Percentiles rank a stretch among this genome's conserved stretches.
Conservation (phyloP, 2,113 vertebrate species). For the Caranx melampygus region DNA sequence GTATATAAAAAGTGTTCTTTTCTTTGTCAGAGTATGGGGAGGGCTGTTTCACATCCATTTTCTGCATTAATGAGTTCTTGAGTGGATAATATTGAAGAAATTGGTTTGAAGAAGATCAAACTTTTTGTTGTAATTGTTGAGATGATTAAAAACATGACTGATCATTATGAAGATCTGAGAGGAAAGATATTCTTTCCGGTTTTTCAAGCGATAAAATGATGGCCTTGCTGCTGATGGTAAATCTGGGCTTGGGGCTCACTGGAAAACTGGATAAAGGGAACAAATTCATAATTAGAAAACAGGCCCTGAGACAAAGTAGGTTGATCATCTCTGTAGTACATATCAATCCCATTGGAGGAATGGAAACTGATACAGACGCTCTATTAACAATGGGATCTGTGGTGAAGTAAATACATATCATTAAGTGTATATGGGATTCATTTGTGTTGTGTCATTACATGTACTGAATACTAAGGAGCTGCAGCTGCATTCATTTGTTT, state of each 20-base stretch:
- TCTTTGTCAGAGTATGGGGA: neutral
- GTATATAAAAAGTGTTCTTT: neutral
- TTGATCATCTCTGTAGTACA: neutral
- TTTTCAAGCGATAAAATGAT: neutral
- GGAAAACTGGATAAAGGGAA: no score
- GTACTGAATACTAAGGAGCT: neutral
- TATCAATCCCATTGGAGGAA: neutral
- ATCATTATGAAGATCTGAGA: neutral
- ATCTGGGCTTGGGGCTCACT: neutral
- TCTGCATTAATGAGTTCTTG: slow-evolving; percentile 1
- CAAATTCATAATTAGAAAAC: neutral
- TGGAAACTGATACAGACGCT: neutral
- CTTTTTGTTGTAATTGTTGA: slow-evolving; percentile 1
- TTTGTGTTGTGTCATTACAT: neutral
- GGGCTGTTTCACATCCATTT: neutral
- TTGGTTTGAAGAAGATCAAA: neutral
- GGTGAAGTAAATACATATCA: neutral
- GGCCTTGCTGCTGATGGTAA: neutral
- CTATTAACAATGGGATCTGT: neutral
- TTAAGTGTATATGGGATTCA: neutral
- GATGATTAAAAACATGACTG: neutral
- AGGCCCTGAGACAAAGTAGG: no score
- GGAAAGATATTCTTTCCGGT: neutral
- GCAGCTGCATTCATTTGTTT: neutral
- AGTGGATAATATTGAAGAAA: slow-evolving; percentile 20